These are phyloP conservation scores for Drosophila novamexicana DNA, from an alignment of 1,140 invertebrate genomes.

Conservation along the genomic window DNA sequence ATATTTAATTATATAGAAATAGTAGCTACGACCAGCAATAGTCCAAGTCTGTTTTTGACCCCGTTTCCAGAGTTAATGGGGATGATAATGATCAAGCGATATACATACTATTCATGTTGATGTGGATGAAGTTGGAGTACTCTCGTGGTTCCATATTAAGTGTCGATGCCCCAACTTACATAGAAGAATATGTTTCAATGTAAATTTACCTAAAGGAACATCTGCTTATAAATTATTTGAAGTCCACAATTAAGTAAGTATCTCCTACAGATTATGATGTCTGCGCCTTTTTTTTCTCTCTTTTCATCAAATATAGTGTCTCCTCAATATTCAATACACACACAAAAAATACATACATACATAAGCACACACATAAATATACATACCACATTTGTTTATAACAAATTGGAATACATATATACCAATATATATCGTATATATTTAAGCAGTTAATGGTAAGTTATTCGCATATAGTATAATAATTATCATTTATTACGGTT, in stretches of 20 bases:
- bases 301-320: slow-evolving; percentile 4
- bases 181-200: slow-evolving; percentile 12
- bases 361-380: slow-evolving; percentile 45
- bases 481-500: slow-evolving; percentile 37
- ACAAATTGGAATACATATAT: slow-evolving; percentile 44
- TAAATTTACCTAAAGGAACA: slow-evolving; percentile 23
- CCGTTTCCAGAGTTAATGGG: slow-evolving; percentile 25
- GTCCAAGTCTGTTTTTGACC: slow-evolving; percentile 50
- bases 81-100: slow-evolving; percentile 37
- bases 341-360: slow-evolving; percentile 55
- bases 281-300: background rate
- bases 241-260: slow-evolving; percentile 12
- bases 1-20: slow-evolving; percentile 42
- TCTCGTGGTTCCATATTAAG: slow-evolving; percentile 13
- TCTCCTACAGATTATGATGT: slow-evolving; percentile 2
- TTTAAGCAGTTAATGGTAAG: slow-evolving; percentile 45
- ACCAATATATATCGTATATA: slow-evolving; percentile 25
- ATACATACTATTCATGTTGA: slow-evolving; percentile 14
- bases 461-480: slow-evolving; percentile 40
- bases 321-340: slow-evolving; percentile 24
- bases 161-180: slow-evolving; percentile 21
- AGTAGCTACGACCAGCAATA: slow-evolving; percentile 61
- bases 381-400: slow-evolving; percentile 49
- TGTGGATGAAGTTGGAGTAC: slow-evolving; percentile 19
- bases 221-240: slow-evolving; percentile 29